A percentile compares a stretch with the other conserved stretches of the same genome.
phyloP scores from a whole-genome alignment of 2,888 invertebrate species.

The Colostygia pectinataria region DNA sequence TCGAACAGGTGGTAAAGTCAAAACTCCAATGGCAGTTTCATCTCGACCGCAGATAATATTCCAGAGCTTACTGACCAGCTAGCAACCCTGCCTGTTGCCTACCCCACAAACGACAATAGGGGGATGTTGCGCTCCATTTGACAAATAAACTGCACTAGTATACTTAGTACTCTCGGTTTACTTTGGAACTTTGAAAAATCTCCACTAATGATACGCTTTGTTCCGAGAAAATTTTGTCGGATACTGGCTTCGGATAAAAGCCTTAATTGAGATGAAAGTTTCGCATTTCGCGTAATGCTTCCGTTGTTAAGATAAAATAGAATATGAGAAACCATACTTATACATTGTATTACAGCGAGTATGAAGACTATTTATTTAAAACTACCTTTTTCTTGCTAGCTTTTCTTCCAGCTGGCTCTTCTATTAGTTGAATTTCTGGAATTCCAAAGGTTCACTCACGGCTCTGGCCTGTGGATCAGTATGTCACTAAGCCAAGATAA shows the following conservation, averaged over 20 bases:
- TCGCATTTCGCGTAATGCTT: not conserved
- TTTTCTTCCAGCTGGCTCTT: no score
- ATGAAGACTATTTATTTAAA: no score
- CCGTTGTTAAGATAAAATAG: no score
- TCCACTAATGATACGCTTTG: constrained; percentile 20
- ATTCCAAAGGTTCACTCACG: no score
- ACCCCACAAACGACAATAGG: constrained; percentile 51
- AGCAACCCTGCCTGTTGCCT: constrained; percentile 49
- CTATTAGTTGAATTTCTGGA: no score
- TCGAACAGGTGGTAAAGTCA: no score
- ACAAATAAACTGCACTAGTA: constrained; percentile 64
- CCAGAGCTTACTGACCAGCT: constrained; percentile 19
- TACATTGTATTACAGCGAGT: no score
- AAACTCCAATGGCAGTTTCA: no score
- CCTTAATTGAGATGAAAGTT: not conserved
- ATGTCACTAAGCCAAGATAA: no score
- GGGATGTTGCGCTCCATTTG: constrained; percentile 66
- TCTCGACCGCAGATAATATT: not conserved
- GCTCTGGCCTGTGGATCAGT: no score
- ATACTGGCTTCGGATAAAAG: not conserved
- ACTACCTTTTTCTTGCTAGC: no score
- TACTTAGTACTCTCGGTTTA: constrained; percentile 36
- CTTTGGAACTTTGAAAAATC: constrained; percentile 33
- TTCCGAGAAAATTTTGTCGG: not conserved
- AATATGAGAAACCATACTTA: no score